Evolutionary conservation across 1,140 invertebrate species (phyloP).

Genomic region (Berghia stephanieae): DNA sequence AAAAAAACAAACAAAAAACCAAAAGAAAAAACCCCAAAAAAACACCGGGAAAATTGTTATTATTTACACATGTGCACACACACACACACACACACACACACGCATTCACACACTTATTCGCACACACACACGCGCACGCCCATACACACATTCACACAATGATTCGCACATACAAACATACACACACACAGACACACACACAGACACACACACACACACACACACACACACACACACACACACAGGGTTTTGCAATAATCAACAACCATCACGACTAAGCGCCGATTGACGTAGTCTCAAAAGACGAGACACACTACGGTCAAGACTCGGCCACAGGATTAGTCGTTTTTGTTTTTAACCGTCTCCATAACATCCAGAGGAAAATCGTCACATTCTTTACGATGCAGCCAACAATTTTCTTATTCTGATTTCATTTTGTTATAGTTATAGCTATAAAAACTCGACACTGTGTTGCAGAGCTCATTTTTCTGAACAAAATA

Average conservation of each 20-base stretch:
- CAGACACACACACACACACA: conserved; percentile 5
- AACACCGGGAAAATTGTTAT: background rate
- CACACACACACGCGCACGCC: background rate
- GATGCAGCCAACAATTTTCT: too few species aligned
- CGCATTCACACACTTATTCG: conserved; percentile 11
- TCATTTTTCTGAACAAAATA: too few species aligned
- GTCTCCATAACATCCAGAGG: too few species aligned
- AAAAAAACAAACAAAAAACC: too few species aligned
- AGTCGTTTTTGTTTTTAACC: background rate
- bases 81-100: conserved; percentile 25
- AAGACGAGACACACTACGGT: background rate
- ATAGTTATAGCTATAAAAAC: too few species aligned
- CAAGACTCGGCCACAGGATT: background rate
- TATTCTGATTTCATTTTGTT: too few species aligned
- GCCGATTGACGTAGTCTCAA: background rate
- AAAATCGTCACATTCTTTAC: too few species aligned
- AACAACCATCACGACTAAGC: background rate
- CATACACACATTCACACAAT: background rate
- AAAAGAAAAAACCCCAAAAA: too few species aligned
- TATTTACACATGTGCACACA: background rate
- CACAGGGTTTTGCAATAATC: background rate
- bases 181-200: background rate
- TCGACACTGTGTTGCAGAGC: too few species aligned
- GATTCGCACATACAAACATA: background rate
- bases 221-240: background rate